Evolutionary conservation across 2,888 invertebrate genomes (phyloP), one percentile per base, ranked within the genome.

Genomic region (Scelioninae gen. 1): DNA sequence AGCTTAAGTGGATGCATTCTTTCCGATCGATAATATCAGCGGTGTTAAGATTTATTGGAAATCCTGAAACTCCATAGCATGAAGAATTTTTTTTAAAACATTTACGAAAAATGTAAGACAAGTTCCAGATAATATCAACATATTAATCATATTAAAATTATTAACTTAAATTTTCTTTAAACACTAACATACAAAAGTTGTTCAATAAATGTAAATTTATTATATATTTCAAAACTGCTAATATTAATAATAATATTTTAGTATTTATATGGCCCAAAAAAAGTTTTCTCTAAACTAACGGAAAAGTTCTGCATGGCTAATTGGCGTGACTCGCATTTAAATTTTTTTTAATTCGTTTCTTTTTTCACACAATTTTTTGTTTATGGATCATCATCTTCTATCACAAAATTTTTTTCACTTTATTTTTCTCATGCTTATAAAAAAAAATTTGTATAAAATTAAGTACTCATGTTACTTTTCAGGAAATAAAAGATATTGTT

Each of bases 1-100:
- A 43, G 47, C 56, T 13, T 75, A 75, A 65, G 75, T 75, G 49
- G 56, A 38, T 62, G 60, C 74, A 58, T 75, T 65, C 75, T 65
- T 75, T 58, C n/a, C 11, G 5, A 15, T 31, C 40, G 76, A 76
- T 76, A 66, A 76, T 66, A 76, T 76, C 76, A 51, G 66, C 76
- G 43, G 8, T 58, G 13, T 16, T 5, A 58, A 76, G 75, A 75
- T 66, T 66, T 76, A 66, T 66, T 66, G 16, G 40, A 56, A 58
- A 58, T 53, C 16, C 47, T 11, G 23, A 58, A 76, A 66, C 23
- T 23, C 34, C 11, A 32, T 32, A 53, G 32, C 11, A 5, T 16
- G 32, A 32, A 15, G 49, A 47, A 43, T 9, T 29, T 63, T 62
- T 68, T 65, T 51, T 38, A 31, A 31, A 1, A 23, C 23, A 23